A percentile compares a stretch with the other conserved stretches of the same genome.
Evolutionary conservation across 2,113 vertebrate species (phyloP).

Genomic region (Oreochromis aureus): DNA sequence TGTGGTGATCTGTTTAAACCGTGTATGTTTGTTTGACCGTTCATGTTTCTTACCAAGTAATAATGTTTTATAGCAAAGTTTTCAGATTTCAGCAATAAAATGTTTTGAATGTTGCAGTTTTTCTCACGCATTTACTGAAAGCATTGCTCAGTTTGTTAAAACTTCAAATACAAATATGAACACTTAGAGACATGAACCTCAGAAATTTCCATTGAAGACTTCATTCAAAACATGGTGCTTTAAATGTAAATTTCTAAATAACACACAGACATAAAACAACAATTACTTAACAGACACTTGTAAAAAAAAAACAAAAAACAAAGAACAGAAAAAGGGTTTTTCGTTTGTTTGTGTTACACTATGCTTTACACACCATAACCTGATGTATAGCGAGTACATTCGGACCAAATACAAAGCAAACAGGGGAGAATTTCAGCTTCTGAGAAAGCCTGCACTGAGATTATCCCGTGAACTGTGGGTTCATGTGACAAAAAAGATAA

Average conservation of each 20-base stretch:
- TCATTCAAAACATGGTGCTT: background rate
- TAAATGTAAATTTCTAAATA: background rate
- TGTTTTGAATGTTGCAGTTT: background rate
- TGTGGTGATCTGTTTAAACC: background rate
- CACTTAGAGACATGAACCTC: background rate
- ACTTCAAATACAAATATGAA: background rate
- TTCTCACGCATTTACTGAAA: background rate
- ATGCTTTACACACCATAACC: background rate
- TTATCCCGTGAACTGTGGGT: background rate
- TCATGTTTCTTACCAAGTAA: background rate
- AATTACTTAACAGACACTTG: background rate
- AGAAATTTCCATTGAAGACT: background rate
- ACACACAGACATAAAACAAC: background rate
- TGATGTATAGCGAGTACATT: background rate
- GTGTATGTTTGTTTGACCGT: background rate
- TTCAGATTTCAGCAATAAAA: background rate
- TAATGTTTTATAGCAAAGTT: background rate
- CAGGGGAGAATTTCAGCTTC: background rate
- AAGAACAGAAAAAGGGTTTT: background rate
- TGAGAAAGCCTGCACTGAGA: background rate
- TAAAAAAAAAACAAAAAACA: background rate
- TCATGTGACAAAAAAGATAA: fast-evolving
- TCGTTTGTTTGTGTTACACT: background rate
- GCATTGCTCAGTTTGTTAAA: background rate
- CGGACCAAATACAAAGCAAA: background rate